Conservation (phyloP, 2,888 invertebrate genomes). For the Chelonus formosanus region DNA sequence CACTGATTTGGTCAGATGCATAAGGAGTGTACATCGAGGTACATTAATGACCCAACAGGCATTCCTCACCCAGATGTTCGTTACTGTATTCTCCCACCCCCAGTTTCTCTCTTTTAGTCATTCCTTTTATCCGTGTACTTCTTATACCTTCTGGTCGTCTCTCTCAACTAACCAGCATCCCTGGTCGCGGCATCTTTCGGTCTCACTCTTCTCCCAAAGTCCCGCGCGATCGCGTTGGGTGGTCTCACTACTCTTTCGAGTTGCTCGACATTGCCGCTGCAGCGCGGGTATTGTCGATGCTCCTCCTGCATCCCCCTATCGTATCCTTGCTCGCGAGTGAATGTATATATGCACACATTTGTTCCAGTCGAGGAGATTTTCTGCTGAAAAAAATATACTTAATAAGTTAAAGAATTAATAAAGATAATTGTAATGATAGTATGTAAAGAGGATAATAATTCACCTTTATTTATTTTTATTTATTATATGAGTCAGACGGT, state of each 20-base stretch:
- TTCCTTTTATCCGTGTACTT: slow-evolving; percentile 22
- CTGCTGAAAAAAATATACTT: too few relatives aligned
- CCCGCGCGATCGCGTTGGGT: slow-evolving; percentile 65
- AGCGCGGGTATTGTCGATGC: slow-evolving; percentile 17
- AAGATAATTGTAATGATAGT: too few relatives aligned
- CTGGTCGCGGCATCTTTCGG: slow-evolving; percentile 39
- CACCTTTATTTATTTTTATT: too few relatives aligned
- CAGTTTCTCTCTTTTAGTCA: slow-evolving; percentile 30
- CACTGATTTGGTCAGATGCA: slow-evolving; percentile 62
- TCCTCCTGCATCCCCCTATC: slow-evolving; percentile 13
- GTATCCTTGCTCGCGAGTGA: neutral
- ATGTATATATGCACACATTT: too few relatives aligned
- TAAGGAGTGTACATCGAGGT: slow-evolving; percentile 47
- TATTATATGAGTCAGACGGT: too few relatives aligned
- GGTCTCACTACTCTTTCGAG: slow-evolving; percentile 59
- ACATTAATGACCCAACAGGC: slow-evolving; percentile 63
- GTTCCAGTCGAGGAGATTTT: too few relatives aligned
- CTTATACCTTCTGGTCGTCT: neutral
- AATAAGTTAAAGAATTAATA: too few relatives aligned
- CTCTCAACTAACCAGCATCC: slow-evolving; percentile 42
- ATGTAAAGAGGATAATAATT: too few relatives aligned
- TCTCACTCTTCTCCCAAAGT: slow-evolving; percentile 50
- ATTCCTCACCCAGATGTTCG: slow-evolving; percentile 53
- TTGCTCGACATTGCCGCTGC: slow-evolving; percentile 21
- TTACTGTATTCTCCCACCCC: slow-evolving; percentile 37